Base-by-base conservation (phyloP, 2,888 invertebrate species). In the Eupithecia insigniata region DNA sequence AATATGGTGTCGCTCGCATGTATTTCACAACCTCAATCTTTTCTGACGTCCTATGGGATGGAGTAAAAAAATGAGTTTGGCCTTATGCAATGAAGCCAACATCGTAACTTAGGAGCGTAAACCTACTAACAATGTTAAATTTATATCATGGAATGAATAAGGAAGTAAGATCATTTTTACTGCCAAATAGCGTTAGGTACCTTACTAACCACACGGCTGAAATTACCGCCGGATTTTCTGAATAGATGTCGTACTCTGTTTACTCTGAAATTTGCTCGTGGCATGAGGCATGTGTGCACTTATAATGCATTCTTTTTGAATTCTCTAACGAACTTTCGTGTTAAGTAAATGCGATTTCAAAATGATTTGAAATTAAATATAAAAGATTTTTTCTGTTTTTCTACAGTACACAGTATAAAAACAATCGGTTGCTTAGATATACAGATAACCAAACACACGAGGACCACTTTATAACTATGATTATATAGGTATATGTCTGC, bases 41-140 rank as follows among this genome's bases (percentile, higher is more conserved):
- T 61, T 72, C 39, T 69, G 72, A 66, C 66, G 69, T 74, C 76
- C 71, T 74, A 16, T 62, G 72, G 75, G 61, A 66, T 71, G 28
- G 46, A 39, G 62, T 71, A 68, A 70, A 75, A 76, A 78, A 76
- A 78, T 76, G 73, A 66, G 66, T 78, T 71, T 67, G 69, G 75
- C 22, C 73, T 61, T 60, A 67, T 51, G 68, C 71, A 70, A 75
- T 75, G 72, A 77, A 75, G 73, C 74, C 69, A 72, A 70, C 77
- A 70, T 74, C 75, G 74, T 74, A 73, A 76, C 70, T 73, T 77
- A 71, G 69, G 26, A 58, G 65, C 46, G 71, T 75, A 76, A 78
- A 74, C 75, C 78, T 75, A 73, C 75, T 74, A 77, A 77, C 72
- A 79, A 73, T 74, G 73, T 78, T 72, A 67, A 74, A 76, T 77